Evolutionary conservation across 2,113 vertebrate genomes (phyloP), one percentile per base, ranked within the genome.

Genomic region (Rostratula benghalensis): DNA sequence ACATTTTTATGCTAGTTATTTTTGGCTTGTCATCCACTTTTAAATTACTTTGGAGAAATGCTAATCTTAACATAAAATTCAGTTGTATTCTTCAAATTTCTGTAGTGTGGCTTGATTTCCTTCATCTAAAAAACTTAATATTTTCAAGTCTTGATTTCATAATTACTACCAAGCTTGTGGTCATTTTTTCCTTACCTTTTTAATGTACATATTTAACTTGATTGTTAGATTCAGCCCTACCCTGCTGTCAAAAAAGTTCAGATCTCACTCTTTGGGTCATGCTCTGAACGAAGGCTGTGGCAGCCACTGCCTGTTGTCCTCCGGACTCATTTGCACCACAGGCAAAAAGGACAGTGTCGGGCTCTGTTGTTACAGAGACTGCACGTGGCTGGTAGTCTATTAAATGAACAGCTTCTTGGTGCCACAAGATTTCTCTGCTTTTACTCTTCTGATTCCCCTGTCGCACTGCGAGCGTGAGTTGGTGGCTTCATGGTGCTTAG

Each of bases 361-460:
- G 6, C 14, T 84, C 17, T 46, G 43, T 43, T 43, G 43, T 13
- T 46, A 50, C 5, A 37, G 31, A 25, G 31, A 25, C 14, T 31
- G 25, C 0, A 1, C 0, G 0, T 33, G 17, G 7, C 13, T 76
- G 20, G 9, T 10, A 50, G 5, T 10, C 82, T 46, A 46, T 37
- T 63, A 75, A 57, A 10, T n/a, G 17, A 50, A 60, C 8, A 85
- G 5, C 13, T 65, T 65, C 39, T 43, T 43, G 43, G 43, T 43
- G 43, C 23, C n/a, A 35, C n/a, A 24, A 35, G n/a, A 24, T 60
- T 35, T 60, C 59, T 37, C 59, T 39, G 11, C 59, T 60, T 35
- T 37, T 35, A 60, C n/a, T 60, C 59, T 60, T 60, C 59, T 24
- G 23, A 37, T 60, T 37, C 22, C 23, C 22, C n/a, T n/a, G 35